phyloP scores from a whole-genome alignment of 2,888 invertebrate species.

The Scaptomyza flava region DNA sequence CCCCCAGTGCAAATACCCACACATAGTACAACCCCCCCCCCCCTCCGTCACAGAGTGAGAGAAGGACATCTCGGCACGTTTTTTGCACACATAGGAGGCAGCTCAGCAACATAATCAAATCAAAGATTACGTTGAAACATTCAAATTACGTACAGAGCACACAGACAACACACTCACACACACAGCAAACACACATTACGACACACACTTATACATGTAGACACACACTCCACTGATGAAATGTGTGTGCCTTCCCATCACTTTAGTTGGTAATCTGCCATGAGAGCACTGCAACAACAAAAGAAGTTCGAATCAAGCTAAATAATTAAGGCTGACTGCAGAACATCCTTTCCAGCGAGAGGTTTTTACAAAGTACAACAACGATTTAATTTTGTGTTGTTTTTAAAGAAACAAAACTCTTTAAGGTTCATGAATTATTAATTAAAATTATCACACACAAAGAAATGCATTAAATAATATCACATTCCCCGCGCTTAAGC shows the following conservation, averaged over 20 bases:
- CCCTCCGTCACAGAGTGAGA: slow-evolving; percentile 8
- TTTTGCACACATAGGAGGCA: slow-evolving; percentile 52
- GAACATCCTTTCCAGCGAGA: slow-evolving; percentile 7
- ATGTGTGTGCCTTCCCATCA: slow-evolving; percentile 54
- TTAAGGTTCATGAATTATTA: background rate
- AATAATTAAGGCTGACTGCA: background rate
- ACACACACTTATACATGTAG: slow-evolving; percentile 15
- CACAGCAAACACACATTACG: slow-evolving; percentile 28
- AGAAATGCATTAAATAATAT: background rate
- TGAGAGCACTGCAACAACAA: slow-evolving; percentile 27
- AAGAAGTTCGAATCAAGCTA: slow-evolving; percentile 5
- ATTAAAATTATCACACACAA: background rate
- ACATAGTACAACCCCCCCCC: slow-evolving; percentile 7
- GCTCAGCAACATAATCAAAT: slow-evolving; percentile 81
- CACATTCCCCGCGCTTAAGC: background rate
- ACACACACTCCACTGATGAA: slow-evolving; percentile 40
- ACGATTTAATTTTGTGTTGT: no score
- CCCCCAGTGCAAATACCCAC: slow-evolving; percentile 3
- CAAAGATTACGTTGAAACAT: slow-evolving; percentile 80
- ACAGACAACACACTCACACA: slow-evolving; percentile 36
- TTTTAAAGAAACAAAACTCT: background rate
- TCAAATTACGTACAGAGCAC: slow-evolving; percentile 71
- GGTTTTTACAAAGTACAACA: no score
- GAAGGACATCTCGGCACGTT: slow-evolving; percentile 58
- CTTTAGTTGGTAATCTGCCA: slow-evolving; percentile 52